These are phyloP conservation scores for Corythoichthys haematopterus DNA, from an alignment of 2,113 vertebrate genomes.

Conservation along the genomic window DNA sequence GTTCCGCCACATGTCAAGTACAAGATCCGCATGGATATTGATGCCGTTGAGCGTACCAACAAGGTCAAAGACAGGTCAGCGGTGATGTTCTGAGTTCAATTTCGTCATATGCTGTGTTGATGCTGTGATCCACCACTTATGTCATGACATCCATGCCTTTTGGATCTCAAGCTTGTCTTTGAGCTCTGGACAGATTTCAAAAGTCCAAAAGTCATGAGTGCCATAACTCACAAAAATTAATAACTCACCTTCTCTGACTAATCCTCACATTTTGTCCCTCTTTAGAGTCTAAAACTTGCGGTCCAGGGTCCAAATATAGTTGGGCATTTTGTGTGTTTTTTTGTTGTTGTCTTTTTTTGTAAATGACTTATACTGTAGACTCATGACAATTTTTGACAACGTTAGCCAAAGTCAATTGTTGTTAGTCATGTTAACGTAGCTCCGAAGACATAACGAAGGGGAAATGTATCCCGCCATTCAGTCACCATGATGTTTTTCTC, in stretches of 20 bases:
- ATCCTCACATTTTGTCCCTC: not conserved
- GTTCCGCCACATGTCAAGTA: conserved; percentile 83
- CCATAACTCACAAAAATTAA: not conserved
- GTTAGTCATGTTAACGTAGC: no score
- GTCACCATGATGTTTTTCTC: no score
- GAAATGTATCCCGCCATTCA: no score
- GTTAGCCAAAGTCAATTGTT: no score
- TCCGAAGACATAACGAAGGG: no score
- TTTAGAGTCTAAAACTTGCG: not conserved
- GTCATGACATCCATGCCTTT: no score
- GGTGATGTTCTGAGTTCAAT: not conserved
- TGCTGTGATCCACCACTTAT: no score
- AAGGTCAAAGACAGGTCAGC: conserved; percentile 93
- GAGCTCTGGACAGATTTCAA: not conserved
- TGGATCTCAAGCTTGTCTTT: not conserved
- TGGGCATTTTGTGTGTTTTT: no score
- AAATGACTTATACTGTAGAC: no score
- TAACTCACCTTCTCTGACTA: not conserved
- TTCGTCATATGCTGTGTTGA: not conserved
- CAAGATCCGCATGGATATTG: conserved; percentile 98
- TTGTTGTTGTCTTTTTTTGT: no score
- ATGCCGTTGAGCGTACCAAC: conserved; percentile 92
- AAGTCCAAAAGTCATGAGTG: not conserved
- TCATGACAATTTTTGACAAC: no score
- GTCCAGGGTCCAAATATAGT: no score